Evolutionary conservation across 2,797 vertebrate genomes (phyloP), one percentile per base, ranked within the genome.

Genomic region (Novumbra hubbsi): DNA sequence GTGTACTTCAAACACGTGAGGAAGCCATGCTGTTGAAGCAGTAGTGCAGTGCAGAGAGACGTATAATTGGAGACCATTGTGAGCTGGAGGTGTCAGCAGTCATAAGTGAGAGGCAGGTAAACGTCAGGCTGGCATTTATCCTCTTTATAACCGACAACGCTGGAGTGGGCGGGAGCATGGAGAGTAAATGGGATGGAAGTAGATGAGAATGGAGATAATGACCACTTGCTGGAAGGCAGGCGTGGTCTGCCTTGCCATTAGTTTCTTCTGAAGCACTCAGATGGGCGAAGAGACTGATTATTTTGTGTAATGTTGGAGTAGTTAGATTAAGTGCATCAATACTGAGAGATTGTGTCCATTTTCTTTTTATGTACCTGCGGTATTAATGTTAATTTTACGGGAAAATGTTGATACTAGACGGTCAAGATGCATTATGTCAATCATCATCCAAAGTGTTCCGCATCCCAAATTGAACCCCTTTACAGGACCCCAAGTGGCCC

Each of bases 1-100:
- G 81, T 85, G 83, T 90, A 85, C 91, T 93, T 94, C 92, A 93
- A 84, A 86, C 66, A 75, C 77, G 77, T 52, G 74, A 80, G 75
- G 78, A 88, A 81, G 87, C 85, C 90, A 83, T 86, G 89, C 89
- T 85, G 81, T 71, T 24, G 12, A 21, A 60, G 55, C 55, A 60
- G 21, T n/a, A 57, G 5, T 9, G 85, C 82, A 71, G 73, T 34
- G 67, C 85, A 80, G 52, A 21, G 24, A 24, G 24, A 24, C 15
- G 24, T 70, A 69, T 89, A 91, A 92, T 85, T 83, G 83, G 78
- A 86, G 73, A 79, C 83, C 77, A 83, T 86, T 88, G 78, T 87
- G 81, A 83, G 74, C 81, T 75, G 81, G 81, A 84, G 74, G 82
- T 75, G 81, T 81, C 77, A 90, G 90, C 90, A 87, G 88, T 90